phyloP scores from a whole-genome alignment of 2,888 invertebrate genomes.

The Aricia artaxerxes region DNA sequence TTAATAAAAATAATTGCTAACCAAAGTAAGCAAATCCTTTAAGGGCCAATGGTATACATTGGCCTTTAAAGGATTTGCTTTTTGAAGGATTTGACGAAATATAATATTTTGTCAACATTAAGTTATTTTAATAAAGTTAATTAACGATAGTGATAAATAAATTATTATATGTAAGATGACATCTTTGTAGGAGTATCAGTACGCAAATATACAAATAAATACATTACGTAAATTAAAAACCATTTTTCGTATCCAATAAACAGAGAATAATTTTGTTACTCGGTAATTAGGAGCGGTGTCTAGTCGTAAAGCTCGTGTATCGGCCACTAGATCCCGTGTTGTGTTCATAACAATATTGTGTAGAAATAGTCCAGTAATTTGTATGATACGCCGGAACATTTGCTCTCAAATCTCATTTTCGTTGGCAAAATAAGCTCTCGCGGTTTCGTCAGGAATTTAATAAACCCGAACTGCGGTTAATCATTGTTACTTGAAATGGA shows the following conservation, averaged over 20 bases:
- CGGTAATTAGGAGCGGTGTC: conserved; percentile 6
- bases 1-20: no score
- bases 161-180: no score
- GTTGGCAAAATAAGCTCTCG: conserved; percentile 70
- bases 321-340: background rate
- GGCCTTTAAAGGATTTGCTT: no score
- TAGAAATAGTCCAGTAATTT: conserved; percentile 43
- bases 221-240: background rate
- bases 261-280: background rate
- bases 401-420: conserved; percentile 61
- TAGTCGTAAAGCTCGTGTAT: background rate
- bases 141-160: no score
- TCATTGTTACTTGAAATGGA: background rate
- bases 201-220: background rate
- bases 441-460: conserved; percentile 72
- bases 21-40: no score
- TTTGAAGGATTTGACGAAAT: no score
- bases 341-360: background rate
- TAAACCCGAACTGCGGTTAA: conserved; percentile 53
- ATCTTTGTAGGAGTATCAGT: no score
- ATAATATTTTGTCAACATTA: no score
- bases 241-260: background rate
- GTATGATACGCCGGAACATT: conserved; percentile 68
- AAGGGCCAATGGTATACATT: no score
- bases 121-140: no score